A percentile compares a stretch with the other conserved stretches of the same genome.
These are phyloP conservation scores for Rhabdomys dilectus DNA, from an alignment of 2,113 vertebrate genomes.

Conservation along the genomic window DNA sequence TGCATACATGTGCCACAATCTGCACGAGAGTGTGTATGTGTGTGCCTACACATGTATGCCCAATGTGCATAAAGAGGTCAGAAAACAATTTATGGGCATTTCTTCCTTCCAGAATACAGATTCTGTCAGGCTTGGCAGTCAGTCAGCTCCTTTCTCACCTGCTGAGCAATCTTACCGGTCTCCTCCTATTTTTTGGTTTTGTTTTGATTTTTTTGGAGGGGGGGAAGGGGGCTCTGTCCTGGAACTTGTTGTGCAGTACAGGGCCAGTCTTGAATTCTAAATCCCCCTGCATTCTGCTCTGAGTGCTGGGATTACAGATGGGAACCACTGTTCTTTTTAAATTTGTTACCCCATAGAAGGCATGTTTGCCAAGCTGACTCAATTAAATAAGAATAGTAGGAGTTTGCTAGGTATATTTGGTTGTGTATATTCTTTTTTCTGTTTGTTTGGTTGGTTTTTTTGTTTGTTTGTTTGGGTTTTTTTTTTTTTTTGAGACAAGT, in stretches of 20 bases:
- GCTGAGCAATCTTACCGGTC: neutral
- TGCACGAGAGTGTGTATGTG: neutral
- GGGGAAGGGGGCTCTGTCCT: too few relatives aligned
- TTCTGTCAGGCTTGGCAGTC: neutral
- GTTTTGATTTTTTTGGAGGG: neutral
- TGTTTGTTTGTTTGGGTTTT: too few relatives aligned
- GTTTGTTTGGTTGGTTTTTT: too few relatives aligned
- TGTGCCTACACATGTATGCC: too few relatives aligned
- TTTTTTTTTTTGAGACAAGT: too few relatives aligned
- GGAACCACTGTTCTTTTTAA: neutral
- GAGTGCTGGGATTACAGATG: neutral
- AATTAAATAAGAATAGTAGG: neutral
- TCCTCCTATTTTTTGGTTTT: neutral
- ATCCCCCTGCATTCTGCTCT: neutral
- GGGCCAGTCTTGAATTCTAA: neutral
- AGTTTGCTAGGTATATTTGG: neutral
- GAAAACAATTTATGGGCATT: neutral
- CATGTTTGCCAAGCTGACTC: slow-evolving; percentile 22
- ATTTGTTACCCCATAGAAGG: neutral
- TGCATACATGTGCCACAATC: neutral
- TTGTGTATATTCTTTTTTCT: neutral
- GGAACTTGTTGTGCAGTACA: neutral
- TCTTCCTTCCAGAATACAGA: neutral
- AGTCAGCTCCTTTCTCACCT: neutral
- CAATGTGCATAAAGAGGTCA: neutral